phyloP scores from a whole-genome alignment of 2,797 vertebrate genomes.

The Pteropus rufus region DNA sequence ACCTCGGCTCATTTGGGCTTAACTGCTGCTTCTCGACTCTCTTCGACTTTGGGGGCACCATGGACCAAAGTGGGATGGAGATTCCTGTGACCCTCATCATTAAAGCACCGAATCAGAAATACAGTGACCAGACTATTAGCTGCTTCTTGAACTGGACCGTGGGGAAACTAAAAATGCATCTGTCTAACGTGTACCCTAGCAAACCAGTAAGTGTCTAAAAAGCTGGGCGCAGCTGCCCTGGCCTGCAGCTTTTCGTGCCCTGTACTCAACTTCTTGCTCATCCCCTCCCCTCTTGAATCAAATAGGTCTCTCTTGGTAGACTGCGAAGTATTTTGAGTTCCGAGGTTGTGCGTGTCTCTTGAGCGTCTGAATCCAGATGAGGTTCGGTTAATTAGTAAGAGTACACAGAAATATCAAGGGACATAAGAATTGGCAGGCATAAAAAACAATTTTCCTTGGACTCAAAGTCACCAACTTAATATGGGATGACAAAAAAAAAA shows the following conservation, averaged over 20 bases:
- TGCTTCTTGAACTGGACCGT: constrained; percentile 95
- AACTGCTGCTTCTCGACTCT: not conserved
- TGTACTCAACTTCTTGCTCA: not conserved
- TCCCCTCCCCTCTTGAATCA: not conserved
- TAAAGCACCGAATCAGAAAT: constrained; percentile 96
- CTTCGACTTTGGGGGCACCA: constrained; percentile 75
- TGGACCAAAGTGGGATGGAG: constrained; percentile 88
- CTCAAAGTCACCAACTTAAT: not conserved
- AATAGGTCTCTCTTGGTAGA: not conserved
- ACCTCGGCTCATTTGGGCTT: not conserved
- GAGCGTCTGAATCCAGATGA: constrained; percentile 12
- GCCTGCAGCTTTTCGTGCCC: not conserved
- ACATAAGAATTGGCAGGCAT: not conserved
- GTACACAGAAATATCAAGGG: constrained; percentile 37
- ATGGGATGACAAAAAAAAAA: not conserved
- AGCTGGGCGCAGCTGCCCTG: constrained; percentile 22
- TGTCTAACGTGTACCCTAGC: constrained; percentile 93
- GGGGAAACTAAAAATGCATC: constrained; percentile 92
- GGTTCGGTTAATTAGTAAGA: constrained; percentile 56
- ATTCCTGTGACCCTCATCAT: constrained; percentile 93
- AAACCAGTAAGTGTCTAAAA: constrained; percentile 89
- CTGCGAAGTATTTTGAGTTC: not conserved
- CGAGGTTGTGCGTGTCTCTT: not conserved
- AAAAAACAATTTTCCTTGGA: constrained; percentile 20
- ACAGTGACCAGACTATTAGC: constrained; percentile 94